phyloP scores from a whole-genome alignment of 2,888 invertebrate species.

The Pimpla rufipes region DNA sequence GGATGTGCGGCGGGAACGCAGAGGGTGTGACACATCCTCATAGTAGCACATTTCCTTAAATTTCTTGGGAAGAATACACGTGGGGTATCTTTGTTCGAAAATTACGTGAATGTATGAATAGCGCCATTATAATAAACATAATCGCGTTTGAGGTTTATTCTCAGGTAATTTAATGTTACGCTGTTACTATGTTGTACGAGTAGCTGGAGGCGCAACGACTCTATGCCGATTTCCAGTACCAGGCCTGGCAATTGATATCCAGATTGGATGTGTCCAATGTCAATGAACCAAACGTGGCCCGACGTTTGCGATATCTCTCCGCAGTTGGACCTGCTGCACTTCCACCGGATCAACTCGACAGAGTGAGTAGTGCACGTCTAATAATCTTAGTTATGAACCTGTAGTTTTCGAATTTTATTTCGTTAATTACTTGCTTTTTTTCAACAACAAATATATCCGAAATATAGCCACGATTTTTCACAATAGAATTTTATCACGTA shows the following conservation, averaged over 20 bases:
- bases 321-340: slow-evolving; percentile 94
- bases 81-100: slow-evolving; percentile 32
- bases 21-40: not conserved
- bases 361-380: slow-evolving; percentile 87
- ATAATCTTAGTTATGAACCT: not conserved
- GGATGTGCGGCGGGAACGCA: not conserved
- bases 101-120: slow-evolving; percentile 58
- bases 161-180: slow-evolving; percentile 58
- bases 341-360: slow-evolving; percentile 93
- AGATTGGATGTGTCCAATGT: slow-evolving; percentile 89
- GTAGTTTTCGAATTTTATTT: not conserved
- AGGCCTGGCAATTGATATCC: slow-evolving; percentile 91
- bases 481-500: too few relatives aligned
- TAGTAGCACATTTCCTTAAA: slow-evolving; percentile 26
- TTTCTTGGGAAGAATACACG: slow-evolving; percentile 32
- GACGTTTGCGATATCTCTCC: slow-evolving; percentile 92
- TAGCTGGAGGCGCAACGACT: slow-evolving; percentile 93
- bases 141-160: slow-evolving; percentile 50
- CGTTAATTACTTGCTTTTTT: too few relatives aligned
- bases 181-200: slow-evolving; percentile 76
- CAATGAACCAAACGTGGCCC: slow-evolving; percentile 89
- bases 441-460: too few relatives aligned
- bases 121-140: slow-evolving; percentile 46
- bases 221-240: slow-evolving; percentile 94
- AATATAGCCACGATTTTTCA: too few relatives aligned